A percentile compares a stretch with the other conserved stretches of the same genome.
These are phyloP conservation scores for Drosophila pachea DNA, from an alignment of 1,140 invertebrate genomes.

Conservation along the genomic window DNA sequence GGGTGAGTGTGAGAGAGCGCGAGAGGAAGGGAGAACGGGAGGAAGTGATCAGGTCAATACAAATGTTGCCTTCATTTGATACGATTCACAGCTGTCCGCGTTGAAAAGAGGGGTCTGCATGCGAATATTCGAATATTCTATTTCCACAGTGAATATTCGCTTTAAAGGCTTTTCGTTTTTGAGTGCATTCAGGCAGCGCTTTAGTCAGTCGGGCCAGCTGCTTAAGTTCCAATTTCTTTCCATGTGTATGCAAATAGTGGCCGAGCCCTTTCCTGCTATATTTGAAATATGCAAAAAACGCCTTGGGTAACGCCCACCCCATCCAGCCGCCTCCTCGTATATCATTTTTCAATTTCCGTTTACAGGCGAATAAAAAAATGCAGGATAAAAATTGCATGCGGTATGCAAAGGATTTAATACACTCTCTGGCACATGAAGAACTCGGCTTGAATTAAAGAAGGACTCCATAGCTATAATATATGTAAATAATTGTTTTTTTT, in stretches of 20 bases:
- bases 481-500: neutral
- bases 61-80: neutral
- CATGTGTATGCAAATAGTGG: conserved; percentile 10
- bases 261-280: neutral
- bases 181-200: neutral
- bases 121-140: neutral
- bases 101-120: too few relatives aligned
- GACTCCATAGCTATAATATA: neutral
- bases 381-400: neutral
- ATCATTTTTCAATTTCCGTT: conserved; percentile 45
- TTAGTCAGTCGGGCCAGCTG: neutral
- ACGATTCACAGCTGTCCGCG: neutral
- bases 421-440: neutral
- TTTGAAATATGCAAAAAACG: neutral
- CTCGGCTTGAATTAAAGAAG: too few relatives aligned
- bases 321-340: conserved; percentile 8
- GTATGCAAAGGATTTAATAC: conserved; percentile 1
- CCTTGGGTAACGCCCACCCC: neutral
- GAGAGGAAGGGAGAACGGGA: neutral
- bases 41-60: neutral
- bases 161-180: neutral
- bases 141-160: neutral
- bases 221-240: conserved; percentile 5
- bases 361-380: conserved; percentile 17
- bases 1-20: neutral